Conservation (phyloP, 2,888 invertebrate species). For the Drosophila atripex region DNA sequence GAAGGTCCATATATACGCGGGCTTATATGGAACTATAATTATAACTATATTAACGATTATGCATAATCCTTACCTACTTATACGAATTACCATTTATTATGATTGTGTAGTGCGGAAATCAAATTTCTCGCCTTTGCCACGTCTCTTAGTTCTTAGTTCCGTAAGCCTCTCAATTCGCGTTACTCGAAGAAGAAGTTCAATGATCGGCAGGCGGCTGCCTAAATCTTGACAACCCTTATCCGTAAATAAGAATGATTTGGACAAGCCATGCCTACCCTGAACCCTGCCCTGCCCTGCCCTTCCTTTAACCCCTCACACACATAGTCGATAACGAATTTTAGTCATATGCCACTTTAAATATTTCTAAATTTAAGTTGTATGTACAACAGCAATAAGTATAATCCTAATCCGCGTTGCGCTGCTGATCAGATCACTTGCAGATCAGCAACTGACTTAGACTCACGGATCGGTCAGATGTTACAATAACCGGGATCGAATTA, state of each 20-base stretch:
- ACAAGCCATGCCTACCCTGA: slow-evolving; percentile 8
- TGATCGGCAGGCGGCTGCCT: slow-evolving; percentile 42
- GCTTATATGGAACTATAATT: slow-evolving; percentile 46
- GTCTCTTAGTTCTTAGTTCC: slow-evolving; percentile 74
- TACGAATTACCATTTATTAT: slow-evolving; percentile 66
- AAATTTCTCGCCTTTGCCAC: slow-evolving; percentile 78
- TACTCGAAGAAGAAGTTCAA: slow-evolving; percentile 25
- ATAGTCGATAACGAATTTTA: slow-evolving; percentile 50
- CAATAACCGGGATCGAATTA: slow-evolving; percentile 41
- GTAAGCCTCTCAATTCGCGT: slow-evolving; percentile 68
- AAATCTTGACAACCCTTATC: slow-evolving; percentile 46
- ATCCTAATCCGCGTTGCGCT: slow-evolving; percentile 31
- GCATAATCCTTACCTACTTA: slow-evolving; percentile 71
- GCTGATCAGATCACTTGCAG: slow-evolving; percentile 26
- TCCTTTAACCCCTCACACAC: slow-evolving; percentile 16
- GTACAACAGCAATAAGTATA: slow-evolving; percentile 49
- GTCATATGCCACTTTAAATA: slow-evolving; percentile 50
- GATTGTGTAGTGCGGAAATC: slow-evolving; percentile 78
- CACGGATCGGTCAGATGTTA: slow-evolving; percentile 20
- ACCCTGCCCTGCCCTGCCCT: neutral
- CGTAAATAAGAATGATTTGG: slow-evolving; percentile 39
- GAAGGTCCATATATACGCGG: slow-evolving; percentile 31
- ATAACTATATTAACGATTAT: slow-evolving; percentile 55
- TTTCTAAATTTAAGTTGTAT: slow-evolving; percentile 49
- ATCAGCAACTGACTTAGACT: slow-evolving; percentile 17